Evolutionary conservation across 37 sponge, comb jelly and placozoan species (phyloP), one percentile per base, ranked within the genome.

Genomic region (Crambe crambe): DNA sequence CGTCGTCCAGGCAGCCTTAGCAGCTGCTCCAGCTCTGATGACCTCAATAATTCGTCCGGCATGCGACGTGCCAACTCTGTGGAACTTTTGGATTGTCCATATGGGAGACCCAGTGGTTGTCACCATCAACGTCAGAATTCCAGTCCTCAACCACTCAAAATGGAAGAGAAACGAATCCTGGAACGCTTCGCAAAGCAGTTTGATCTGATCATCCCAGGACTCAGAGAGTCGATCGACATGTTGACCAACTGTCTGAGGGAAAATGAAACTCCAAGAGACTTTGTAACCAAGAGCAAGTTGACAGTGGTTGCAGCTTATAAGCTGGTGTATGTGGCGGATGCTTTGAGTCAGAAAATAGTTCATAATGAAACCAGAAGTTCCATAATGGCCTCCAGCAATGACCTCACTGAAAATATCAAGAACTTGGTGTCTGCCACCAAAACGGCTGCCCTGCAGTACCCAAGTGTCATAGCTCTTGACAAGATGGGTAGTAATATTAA

Each of bases 291-390:
- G 65, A 77, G 78, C 76, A 92, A 92, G 44, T 36, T 84, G 30
- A 59, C 84, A 0, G 78, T 92, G 37, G 89, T 92, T n/a, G 76
- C 81, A 21, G 88, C 92, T 59, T 92, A 92, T 75, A 92, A 92
- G 70, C 80, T 92, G 44, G 92, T 92, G 43, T 92, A 92, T 47
- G 54, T 92, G 25, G 95, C 89, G 3, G 92, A 94, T 67, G 76
- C 91, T 23, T 68, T 94, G 31, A 79, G 70, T 75, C 87, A 91
- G 58, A 94, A 94, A 83, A 83, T 94, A 58, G 42, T 79, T 30
- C 88, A 94, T 74, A 86, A 60, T 37, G 79, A 78, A 22, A 88
- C 85, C 15, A 91, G 82, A 37, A 36, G 80, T 38, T 58, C 71
- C 20, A 83, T 94, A 9, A 39, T 78, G 0, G 54, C 70, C 9